Conservation (phyloP, 2,888 invertebrate genomes). For the Schrankia costaestrigalis region DNA sequence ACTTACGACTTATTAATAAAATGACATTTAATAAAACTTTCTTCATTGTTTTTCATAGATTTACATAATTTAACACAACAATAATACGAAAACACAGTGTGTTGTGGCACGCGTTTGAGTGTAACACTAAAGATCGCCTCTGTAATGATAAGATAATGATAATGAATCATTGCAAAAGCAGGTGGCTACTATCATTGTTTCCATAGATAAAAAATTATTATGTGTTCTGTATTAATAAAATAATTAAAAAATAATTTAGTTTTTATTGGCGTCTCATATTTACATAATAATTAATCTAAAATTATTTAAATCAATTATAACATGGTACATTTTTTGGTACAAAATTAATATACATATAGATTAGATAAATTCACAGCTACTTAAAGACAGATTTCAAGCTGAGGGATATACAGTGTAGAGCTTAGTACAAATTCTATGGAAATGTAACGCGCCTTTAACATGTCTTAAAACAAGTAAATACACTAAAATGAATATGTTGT, state of each 20-base stretch:
- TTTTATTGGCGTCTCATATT: conserved; percentile 27
- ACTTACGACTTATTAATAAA: conserved; percentile 49
- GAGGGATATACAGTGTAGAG: too few relatives aligned
- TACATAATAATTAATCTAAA: conserved; percentile 17
- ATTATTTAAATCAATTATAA: neutral
- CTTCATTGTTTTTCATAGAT: conserved; percentile 40
- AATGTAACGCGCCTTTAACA: too few relatives aligned
- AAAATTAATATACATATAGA: too few relatives aligned
- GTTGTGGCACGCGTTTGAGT: conserved; percentile 37
- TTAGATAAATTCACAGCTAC: too few relatives aligned
- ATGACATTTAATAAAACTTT: conserved; percentile 26
- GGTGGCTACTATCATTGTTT: conserved; percentile 22
- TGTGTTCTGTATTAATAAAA: conserved; percentile 16
- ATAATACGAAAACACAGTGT: conserved; percentile 35
- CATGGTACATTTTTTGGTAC: neutral
- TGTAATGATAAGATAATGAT: conserved; percentile 61
- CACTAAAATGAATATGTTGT: too few relatives aligned
- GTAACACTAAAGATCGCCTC: conserved; percentile 47
- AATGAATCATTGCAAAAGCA: conserved; percentile 51
- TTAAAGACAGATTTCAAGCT: too few relatives aligned
- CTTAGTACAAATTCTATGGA: too few relatives aligned
- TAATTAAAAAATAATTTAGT: conserved; percentile 27
- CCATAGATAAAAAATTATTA: conserved; percentile 13
- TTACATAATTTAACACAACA: conserved; percentile 31
- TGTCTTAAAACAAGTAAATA: too few relatives aligned